These are phyloP conservation scores for Phycodurus eques DNA, from an alignment of 2,113 vertebrate genomes.

Conservation along the genomic window DNA sequence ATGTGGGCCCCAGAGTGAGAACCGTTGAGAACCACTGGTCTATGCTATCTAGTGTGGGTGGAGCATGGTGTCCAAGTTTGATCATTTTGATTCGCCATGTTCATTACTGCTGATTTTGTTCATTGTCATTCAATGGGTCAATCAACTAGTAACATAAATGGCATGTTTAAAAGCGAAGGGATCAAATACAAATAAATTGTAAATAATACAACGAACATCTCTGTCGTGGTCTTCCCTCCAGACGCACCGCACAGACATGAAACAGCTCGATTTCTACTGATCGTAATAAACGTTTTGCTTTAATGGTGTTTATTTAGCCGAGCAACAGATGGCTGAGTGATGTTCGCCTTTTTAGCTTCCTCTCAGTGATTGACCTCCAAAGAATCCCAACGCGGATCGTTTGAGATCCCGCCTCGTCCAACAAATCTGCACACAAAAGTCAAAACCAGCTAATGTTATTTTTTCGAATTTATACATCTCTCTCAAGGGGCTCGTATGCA, in stretches of 20 bases:
- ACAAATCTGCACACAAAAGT: neutral
- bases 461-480: slow-evolving; percentile 42
- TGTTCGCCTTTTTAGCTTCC: slow-evolving; percentile 42
- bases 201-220: slow-evolving; percentile 67
- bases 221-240: slow-evolving; percentile 55
- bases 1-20: no score
- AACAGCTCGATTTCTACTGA: slow-evolving; percentile 47
- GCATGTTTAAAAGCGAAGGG: no score
- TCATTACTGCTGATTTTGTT: no score
- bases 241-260: slow-evolving; percentile 56
- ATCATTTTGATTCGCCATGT: slow-evolving; percentile 40
- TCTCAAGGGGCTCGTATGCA: slow-evolving; percentile 28
- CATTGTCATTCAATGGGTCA: no score
- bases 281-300: slow-evolving; percentile 47
- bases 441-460: slow-evolving; percentile 7
- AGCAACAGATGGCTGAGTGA: slow-evolving; percentile 59
- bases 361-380: slow-evolving; percentile 40
- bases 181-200: slow-evolving; percentile 49
- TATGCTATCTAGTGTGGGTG: no score
- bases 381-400: slow-evolving; percentile 16
- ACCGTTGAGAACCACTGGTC: no score
- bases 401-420: slow-evolving; percentile 18
- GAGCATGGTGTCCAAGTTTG: no score
- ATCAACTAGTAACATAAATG: no score
- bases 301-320: slow-evolving; percentile 51